Conservation (phyloP, 2,113 vertebrate species). For the Nothoprocta perdicaria region DNA sequence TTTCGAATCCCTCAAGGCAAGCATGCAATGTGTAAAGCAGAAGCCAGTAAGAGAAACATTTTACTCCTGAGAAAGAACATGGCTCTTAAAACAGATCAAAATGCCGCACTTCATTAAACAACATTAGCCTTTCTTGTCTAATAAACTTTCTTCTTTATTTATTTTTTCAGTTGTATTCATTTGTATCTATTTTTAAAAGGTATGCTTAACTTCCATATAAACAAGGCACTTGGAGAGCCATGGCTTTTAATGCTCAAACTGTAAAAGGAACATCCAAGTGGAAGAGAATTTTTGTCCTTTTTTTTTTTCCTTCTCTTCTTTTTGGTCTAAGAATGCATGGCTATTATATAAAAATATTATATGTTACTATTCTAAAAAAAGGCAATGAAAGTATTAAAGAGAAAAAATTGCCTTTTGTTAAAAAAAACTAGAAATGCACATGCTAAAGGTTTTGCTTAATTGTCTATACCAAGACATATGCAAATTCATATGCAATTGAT, state of each 20-base stretch:
- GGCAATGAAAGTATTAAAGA: neutral
- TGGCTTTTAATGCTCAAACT: neutral
- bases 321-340: neutral
- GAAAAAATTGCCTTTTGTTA: neutral
- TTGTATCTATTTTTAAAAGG: slow-evolving; percentile 24
- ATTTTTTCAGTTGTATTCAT: neutral
- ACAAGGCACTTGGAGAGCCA: neutral
- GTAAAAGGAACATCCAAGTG: neutral
- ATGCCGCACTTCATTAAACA: slow-evolving; percentile 45
- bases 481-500: neutral
- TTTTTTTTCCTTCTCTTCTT: neutral
- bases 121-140: slow-evolving; percentile 4
- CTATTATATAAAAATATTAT: neutral
- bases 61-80: slow-evolving; percentile 27
- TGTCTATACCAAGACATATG: neutral
- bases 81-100: slow-evolving; percentile 41
- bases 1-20: slow-evolving; percentile 36
- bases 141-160: slow-evolving; percentile 23
- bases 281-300: neutral
- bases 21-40: slow-evolving; percentile 14
- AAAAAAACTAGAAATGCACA: neutral
- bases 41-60: slow-evolving; percentile 19
- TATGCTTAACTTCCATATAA: neutral
- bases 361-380: neutral
- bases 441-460: neutral